Base-by-base conservation (phyloP, 2,888 invertebrate species). In the Coecobrya sp. region DNA sequence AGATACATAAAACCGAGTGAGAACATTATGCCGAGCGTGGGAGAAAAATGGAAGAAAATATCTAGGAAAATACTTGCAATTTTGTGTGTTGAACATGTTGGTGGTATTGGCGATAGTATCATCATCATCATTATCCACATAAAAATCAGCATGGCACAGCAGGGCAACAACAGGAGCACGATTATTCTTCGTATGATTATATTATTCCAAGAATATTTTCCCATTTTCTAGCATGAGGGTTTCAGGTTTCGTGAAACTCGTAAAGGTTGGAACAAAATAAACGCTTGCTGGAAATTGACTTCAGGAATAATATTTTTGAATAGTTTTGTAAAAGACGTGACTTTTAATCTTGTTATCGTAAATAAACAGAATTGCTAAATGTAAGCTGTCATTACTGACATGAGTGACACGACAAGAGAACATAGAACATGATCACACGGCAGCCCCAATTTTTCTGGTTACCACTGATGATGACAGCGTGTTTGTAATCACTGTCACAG, bases 401-500 rank as follows among this genome's bases (percentile, higher is more conserved):
- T 68, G 68, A 30, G 36, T 36, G 36, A 36, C 36, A 36, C 7
- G 36, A 36, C 36, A 36, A 2, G 36, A 7, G 36, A 36, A 36
- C 68, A 68, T 27, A n/a, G 25, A 25, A 25, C 68, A 68, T 27
- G 68, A 68, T 68, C 68, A 68, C 68, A 68, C 30, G 30, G n/a
- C 25, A 68, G 3, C 30, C 30, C 30, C 30, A 27, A 13, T 27
- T 70, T 70, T 68, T 68, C 16, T 70, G 11, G 4, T 70, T 8
- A 19, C 65, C 25, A 5, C 16, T 65, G 16, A 25, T 62, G 27
- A 62, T 11, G 30, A 65, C 65, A 65, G 4, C 30, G 16, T 16
- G 5, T 55, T 7, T 42, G 42, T 70, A 70, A 70, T 70, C 70
- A 70, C 70, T 70, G 70, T 70, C 70, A 70, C 70, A 8, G 62